Percentiles rank a stretch among this genome's conserved stretches.
phyloP scores from a whole-genome alignment of 2,797 vertebrate species.

The Eurystomus glaucurus region DNA sequence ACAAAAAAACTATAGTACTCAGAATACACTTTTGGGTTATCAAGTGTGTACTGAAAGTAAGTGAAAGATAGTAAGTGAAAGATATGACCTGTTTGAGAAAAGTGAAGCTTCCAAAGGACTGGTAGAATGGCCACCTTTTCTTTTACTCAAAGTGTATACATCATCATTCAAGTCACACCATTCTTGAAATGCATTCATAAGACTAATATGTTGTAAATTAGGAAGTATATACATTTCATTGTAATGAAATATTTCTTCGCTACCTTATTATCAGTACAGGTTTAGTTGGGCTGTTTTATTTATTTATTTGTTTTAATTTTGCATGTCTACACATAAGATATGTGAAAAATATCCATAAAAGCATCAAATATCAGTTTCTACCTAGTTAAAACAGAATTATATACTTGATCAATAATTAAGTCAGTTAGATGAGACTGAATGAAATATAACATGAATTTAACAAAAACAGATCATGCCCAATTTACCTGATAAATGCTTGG shows the following conservation, averaged over 20 bases:
- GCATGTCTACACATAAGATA: background rate
- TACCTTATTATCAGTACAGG: background rate
- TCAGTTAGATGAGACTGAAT: background rate
- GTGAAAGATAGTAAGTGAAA: background rate
- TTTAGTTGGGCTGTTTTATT: background rate
- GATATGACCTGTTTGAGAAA: background rate
- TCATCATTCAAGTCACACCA: background rate
- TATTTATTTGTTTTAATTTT: background rate
- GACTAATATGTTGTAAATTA: background rate
- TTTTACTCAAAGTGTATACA: background rate
- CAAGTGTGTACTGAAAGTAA: background rate
- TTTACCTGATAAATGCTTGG: background rate
- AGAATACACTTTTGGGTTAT: background rate
- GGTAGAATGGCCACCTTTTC: background rate
- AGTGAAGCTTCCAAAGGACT: background rate
- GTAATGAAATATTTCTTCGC: background rate
- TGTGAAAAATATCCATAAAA: background rate
- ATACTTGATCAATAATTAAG: background rate
- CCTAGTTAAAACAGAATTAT: background rate
- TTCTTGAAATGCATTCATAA: background rate
- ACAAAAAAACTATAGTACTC: background rate
- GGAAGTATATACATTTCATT: background rate
- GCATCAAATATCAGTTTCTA: background rate
- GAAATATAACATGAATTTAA: background rate
- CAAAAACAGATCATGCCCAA: background rate